These are phyloP conservation scores for Magallana angulata DNA, from an alignment of 1,140 invertebrate genomes.

Conservation along the genomic window DNA sequence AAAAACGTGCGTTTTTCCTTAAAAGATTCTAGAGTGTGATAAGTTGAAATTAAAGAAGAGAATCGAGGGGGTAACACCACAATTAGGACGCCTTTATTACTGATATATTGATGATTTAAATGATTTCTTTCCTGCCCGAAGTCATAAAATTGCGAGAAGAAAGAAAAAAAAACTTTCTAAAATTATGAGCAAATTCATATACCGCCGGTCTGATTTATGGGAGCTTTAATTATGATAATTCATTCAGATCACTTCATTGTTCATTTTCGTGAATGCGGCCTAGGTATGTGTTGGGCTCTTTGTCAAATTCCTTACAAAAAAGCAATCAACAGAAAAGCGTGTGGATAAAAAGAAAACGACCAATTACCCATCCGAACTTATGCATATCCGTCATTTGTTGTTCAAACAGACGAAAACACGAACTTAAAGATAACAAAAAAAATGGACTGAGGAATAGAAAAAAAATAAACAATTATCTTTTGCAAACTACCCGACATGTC, in stretches of 20 bases:
- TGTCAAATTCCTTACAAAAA: background rate
- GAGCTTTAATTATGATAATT: slow-evolving; percentile 24
- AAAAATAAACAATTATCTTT: slow-evolving; percentile 22
- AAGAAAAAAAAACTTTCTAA: background rate
- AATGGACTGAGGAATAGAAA: background rate
- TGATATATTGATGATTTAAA: slow-evolving; percentile 31
- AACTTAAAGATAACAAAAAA: slow-evolving; percentile 5
- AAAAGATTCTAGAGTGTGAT: background rate
- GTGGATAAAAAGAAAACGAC: background rate
- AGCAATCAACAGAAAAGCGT: background rate
- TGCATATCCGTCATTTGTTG: slow-evolving; percentile 2
- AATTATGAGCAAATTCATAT: slow-evolving; percentile 8
- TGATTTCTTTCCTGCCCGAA: background rate
- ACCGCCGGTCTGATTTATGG: background rate
- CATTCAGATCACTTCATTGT: slow-evolving; percentile 15
- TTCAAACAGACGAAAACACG: background rate
- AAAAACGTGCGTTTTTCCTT: background rate
- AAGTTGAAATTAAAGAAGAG: background rate
- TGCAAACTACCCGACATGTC: slow-evolving; percentile 10
- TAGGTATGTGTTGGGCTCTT: background rate
- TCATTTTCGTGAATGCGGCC: slow-evolving; percentile 7
- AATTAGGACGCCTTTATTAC: background rate
- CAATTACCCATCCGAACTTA: background rate
- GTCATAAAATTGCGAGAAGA: background rate
- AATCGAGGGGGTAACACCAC: background rate